Percentiles rank a stretch among this genome's conserved stretches.
phyloP scores from a whole-genome alignment of 2,797 vertebrate genomes.

The Falco biarmicus region DNA sequence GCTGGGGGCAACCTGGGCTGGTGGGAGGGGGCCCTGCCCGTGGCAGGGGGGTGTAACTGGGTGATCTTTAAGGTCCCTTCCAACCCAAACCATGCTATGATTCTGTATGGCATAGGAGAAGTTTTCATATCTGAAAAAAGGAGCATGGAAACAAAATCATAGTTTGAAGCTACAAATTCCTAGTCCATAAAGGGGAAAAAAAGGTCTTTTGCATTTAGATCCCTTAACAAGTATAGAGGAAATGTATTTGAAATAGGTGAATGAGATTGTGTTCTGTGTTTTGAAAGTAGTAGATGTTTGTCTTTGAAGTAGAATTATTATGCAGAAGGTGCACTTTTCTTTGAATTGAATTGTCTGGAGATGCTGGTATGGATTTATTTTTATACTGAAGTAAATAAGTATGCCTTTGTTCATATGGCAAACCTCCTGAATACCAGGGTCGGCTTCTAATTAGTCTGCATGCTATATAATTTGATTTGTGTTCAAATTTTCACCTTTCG shows the following conservation, averaged over 20 bases:
- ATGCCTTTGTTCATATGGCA: not conserved
- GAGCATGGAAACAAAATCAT: conserved; percentile 18
- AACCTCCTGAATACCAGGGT: not conserved
- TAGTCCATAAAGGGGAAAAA: not conserved
- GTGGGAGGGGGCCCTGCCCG: too few species aligned
- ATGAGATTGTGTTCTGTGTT: not conserved
- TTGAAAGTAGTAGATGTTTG: not conserved
- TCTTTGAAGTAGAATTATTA: not conserved
- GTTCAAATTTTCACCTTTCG: not conserved
- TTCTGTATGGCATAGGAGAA: not conserved
- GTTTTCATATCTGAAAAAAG: conserved; percentile 37
- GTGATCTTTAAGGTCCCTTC: too few species aligned
- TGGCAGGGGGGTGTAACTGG: too few species aligned
- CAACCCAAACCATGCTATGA: too few species aligned
- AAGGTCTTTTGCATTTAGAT: not conserved
- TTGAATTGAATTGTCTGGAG: not conserved
- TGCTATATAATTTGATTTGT: not conserved
- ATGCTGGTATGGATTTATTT: not conserved
- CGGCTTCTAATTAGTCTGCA: not conserved
- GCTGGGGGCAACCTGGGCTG: too few species aligned
- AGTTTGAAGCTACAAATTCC: not conserved
- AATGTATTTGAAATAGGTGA: not conserved
- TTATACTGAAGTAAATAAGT: not conserved
- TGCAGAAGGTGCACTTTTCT: not conserved
- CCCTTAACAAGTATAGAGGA: not conserved